A percentile compares a stretch with the other conserved stretches of the same genome.
Conservation (phyloP, 2,797 vertebrate genomes). For the Gephyroberyx darwinii region DNA sequence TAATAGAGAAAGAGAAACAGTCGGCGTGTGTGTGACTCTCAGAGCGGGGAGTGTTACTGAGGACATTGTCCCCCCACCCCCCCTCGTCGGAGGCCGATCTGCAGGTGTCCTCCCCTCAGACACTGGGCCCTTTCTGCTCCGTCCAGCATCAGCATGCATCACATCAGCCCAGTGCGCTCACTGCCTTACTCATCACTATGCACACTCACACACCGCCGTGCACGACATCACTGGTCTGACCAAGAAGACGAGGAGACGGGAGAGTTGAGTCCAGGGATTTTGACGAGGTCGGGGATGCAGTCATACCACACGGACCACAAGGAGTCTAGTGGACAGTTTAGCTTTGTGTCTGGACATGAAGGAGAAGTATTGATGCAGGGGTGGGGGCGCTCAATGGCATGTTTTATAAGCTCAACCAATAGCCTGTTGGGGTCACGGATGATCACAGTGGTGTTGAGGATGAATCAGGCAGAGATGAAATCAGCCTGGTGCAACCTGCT, state of each 20-base stretch:
- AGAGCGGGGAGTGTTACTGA: conserved; percentile 57
- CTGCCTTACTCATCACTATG: conserved; percentile 58
- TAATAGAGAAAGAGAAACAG: conserved; percentile 27
- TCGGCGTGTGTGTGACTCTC: conserved; percentile 12
- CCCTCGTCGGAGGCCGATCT: conserved; percentile 32
- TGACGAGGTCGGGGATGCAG: conserved; percentile 14
- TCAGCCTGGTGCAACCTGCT: conserved; percentile 19
- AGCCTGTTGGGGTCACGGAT: background rate
- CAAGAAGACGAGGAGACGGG: conserved; percentile 1
- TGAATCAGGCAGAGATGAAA: conserved; percentile 13
- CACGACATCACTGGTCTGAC: conserved; percentile 42
- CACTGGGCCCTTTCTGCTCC: conserved; percentile 77
- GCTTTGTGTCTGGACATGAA: conserved; percentile 57
- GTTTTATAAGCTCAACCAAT: background rate
- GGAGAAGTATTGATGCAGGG: conserved; percentile 45
- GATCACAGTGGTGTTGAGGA: background rate
- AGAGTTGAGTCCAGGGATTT: conserved; percentile 25
- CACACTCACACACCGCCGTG: conserved; percentile 28
- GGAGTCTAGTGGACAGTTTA: conserved; percentile 37
- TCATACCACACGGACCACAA: conserved; percentile 19
- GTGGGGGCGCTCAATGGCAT: conserved; percentile 15
- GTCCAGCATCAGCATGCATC: conserved; percentile 70
- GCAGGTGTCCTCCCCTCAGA: conserved; percentile 74
- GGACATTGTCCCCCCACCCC: conserved; percentile 55
- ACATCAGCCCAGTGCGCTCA: conserved; percentile 68